Evolutionary conservation across 2,888 invertebrate genomes (phyloP), one percentile per base, ranked within the genome.

Genomic region (Scelioninae gen. 1): DNA sequence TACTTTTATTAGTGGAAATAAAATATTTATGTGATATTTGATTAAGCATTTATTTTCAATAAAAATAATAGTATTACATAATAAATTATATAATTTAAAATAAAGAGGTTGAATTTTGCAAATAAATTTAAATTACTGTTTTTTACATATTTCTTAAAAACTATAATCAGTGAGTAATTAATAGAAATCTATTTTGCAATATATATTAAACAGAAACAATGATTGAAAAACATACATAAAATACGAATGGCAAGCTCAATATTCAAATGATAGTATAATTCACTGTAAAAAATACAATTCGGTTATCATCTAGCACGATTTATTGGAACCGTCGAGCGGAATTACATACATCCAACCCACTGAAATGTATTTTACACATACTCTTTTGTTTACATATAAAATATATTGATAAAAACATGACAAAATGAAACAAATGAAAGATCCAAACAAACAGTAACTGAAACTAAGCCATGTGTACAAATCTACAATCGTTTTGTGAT

Each of bases 271-370:
- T 63, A 76, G 62, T 75, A 65, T 75, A 75, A 71, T 77, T 69
- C 69, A 62, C 69, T 77, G 63, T 78, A 79, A 79, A 79, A 78
- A 78, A 78, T 78, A 78, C 71, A 78, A 78, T 71, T 49, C 13
- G 15, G 10, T 53, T 78, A 78, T 71, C n/a, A 72, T 32, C 49
- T 60, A 69, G 43, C 34, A 71, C 11, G 15, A 29, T 74, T 63
- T 69, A 53, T 78, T 49, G 40, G 56, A 34, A 66, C 63, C n/a
- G 49, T 72, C 9, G 65, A 80, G 47, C 31, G 23, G 29, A 66
- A 74, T 58, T 72, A 79, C 68, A 74, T 53, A 79, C 45, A 80
- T 79, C 43, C 79, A 65, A 58, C 66, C 71, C 65, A 65, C 32
- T 68, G 71, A 47, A 60, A 13, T 43, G 66, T 47, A 60, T 66